Conservation (phyloP, 30 jellyfish, hydroid and myxozoan species). For the Catostylus mosaicus region DNA sequence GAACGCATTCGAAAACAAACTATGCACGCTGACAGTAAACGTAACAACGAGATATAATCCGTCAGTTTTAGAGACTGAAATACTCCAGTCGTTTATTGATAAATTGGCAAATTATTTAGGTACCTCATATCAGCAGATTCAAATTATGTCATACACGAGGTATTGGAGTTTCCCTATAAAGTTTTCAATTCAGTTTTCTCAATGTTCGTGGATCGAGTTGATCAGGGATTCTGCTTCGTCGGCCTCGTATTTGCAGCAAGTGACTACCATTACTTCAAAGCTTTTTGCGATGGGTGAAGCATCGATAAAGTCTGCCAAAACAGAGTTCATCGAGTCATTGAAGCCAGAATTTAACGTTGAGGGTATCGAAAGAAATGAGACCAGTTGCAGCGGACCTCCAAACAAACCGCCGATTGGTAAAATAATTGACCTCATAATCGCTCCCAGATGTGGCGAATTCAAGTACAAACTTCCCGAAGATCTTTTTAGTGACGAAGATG, state of each 20-base stretch:
- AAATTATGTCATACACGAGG: constrained; percentile 44
- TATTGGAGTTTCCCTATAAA: neutral
- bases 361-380: constrained; percentile 4
- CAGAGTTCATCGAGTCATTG: constrained; percentile 49
- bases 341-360: constrained; percentile 56
- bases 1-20: neutral
- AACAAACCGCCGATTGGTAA: constrained; percentile 43
- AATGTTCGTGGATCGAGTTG: constrained; percentile 64
- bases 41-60: constrained; percentile 43
- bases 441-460: constrained; percentile 68
- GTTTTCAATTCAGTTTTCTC: constrained; percentile 53
- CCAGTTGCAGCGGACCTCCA: constrained; percentile 57
- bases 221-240: constrained; percentile 4
- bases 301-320: neutral
- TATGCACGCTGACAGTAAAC: constrained; percentile 46
- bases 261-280: neutral
- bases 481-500: constrained; percentile 63
- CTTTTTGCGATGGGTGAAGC: constrained; percentile 13
- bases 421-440: constrained; percentile 14
- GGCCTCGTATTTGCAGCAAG: constrained; percentile 43
- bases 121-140: constrained; percentile 16
- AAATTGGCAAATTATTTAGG: constrained; percentile 21
- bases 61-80: constrained; percentile 35
- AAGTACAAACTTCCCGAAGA: constrained; percentile 52
- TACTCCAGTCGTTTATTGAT: constrained; percentile 47